These are phyloP conservation scores for Diorhabda elongata DNA, from an alignment of 1,140 invertebrate species.

Conservation along the genomic window DNA sequence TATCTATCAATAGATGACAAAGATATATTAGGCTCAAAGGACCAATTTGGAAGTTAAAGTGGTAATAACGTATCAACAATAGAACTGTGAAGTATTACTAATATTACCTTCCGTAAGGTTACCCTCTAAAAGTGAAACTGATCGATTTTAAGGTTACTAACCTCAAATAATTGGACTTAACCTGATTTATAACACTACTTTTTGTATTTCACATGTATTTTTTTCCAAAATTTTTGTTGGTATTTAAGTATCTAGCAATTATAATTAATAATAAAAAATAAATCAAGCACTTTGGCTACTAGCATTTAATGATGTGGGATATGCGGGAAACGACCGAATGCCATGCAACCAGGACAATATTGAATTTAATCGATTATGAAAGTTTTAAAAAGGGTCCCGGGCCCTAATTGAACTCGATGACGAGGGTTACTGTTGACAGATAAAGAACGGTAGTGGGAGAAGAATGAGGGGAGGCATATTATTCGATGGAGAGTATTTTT, in stretches of 20 bases:
- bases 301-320: slow-evolving; percentile 2
- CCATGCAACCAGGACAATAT: background rate
- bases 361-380: slow-evolving; percentile 3
- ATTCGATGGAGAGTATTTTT: background rate
- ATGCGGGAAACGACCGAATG: background rate
- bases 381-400: slow-evolving; percentile 1
- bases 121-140: too few relatives aligned
- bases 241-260: background rate
- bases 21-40: too few relatives aligned
- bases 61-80: too few relatives aligned
- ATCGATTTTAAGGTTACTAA: too few relatives aligned
- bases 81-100: too few relatives aligned
- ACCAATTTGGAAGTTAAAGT: too few relatives aligned
- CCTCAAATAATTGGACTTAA: too few relatives aligned
- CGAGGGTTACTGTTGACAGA: slow-evolving; percentile 1
- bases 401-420: background rate
- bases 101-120: too few relatives aligned
- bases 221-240: too few relatives aligned
- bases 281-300: background rate
- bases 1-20: too few relatives aligned
- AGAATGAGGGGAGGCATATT: background rate
- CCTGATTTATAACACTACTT: too few relatives aligned
- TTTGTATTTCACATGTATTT: too few relatives aligned
- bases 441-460: background rate
- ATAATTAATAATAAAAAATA: background rate